phyloP scores from a whole-genome alignment of 2,888 invertebrate genomes.

The Noctua pronuba region DNA sequence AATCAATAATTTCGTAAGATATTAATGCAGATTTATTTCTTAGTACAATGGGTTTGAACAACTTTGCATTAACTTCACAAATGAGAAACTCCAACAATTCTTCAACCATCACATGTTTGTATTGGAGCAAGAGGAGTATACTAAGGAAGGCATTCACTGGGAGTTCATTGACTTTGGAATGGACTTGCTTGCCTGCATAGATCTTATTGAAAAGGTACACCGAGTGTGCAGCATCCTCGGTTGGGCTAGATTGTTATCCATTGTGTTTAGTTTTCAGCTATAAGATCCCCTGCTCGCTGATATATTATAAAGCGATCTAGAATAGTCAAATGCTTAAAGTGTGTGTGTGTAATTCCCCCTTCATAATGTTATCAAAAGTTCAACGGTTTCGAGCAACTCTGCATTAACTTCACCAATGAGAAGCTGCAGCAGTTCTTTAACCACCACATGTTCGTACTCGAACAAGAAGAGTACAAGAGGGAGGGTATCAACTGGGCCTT shows the following conservation, averaged over 20 bases:
- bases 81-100: constrained; percentile 99
- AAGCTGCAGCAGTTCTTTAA: constrained; percentile 99
- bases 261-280: constrained; percentile 72
- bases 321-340: constrained; percentile 63
- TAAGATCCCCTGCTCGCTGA: constrained; percentile 69
- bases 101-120: constrained; percentile 99
- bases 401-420: constrained; percentile 99
- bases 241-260: constrained; percentile 68
- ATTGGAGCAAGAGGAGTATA: constrained; percentile 99
- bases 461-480: constrained; percentile 98
- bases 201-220: constrained; percentile 98
- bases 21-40: constrained; percentile 84
- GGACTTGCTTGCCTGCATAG: constrained; percentile 99
- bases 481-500: constrained; percentile 99
- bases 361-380: constrained; percentile 90
- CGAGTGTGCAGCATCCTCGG: constrained; percentile 79
- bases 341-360: constrained; percentile 61
- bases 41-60: constrained; percentile 99
- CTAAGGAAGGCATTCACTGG: constrained; percentile 99
- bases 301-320: constrained; percentile 72
- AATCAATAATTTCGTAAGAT: constrained; percentile 65
- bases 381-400: constrained; percentile 99
- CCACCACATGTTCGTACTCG: constrained; percentile 99
- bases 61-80: constrained; percentile 99
- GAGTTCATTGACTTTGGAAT: constrained; percentile 99